phyloP scores from a whole-genome alignment of 2,888 invertebrate species.

The Campoplex nolae region DNA sequence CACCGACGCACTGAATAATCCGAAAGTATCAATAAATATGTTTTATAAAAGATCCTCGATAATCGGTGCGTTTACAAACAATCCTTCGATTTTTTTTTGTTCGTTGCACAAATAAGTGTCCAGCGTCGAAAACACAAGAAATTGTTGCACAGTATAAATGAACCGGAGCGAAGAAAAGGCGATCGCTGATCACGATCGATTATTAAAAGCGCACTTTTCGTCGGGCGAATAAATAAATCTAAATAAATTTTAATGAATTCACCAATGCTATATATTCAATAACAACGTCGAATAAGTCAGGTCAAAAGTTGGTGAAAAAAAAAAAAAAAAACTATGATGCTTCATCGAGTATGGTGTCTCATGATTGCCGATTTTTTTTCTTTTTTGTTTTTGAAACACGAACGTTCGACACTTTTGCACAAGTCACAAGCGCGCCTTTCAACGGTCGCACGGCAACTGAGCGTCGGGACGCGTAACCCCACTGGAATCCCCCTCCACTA shows the following conservation, averaged over 20 bases:
- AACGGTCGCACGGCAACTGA: constrained; percentile 84
- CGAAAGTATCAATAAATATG: constrained; percentile 34
- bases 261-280: not conserved
- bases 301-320: constrained; percentile 14
- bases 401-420: constrained; percentile 54
- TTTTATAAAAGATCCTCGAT: constrained; percentile 42
- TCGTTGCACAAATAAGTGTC: constrained; percentile 25
- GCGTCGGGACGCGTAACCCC: constrained; percentile 81
- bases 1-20: constrained; percentile 29
- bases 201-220: not conserved
- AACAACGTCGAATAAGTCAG: not conserved
- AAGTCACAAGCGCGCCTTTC: constrained; percentile 77
- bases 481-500: constrained; percentile 63
- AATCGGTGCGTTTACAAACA: not conserved
- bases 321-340: not conserved
- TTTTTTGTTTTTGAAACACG: constrained; percentile 45
- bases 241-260: not conserved
- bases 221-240: not conserved
- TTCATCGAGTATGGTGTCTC: constrained; percentile 22
- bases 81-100: not conserved
- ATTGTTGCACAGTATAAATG: constrained; percentile 18
- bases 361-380: constrained; percentile 41
- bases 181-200: not conserved
- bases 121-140: constrained; percentile 14
- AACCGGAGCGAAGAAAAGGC: not conserved